Conservation (phyloP, 2,888 invertebrate genomes). For the Lycocerus yunnanus region DNA sequence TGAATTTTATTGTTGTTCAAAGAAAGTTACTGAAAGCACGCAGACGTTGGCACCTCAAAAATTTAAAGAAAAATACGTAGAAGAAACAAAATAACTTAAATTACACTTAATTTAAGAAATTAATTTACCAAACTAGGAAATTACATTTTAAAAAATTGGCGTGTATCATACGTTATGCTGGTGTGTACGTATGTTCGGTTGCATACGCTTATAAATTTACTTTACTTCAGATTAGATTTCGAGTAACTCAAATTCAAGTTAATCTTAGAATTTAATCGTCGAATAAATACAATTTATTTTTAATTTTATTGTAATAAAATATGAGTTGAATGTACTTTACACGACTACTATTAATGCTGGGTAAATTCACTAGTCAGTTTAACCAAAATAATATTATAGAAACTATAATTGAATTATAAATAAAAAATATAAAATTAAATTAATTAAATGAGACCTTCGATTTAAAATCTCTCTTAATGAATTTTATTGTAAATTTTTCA, state of each 20-base stretch:
- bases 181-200: background rate
- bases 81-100: background rate
- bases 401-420: background rate
- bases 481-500: background rate
- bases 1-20: constrained; percentile 56
- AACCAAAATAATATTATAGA: background rate
- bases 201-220: background rate
- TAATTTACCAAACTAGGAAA: background rate
- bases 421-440: background rate
- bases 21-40: constrained; percentile 40
- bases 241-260: no score
- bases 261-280: background rate
- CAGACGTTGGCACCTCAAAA: constrained; percentile 16
- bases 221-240: no score
- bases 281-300: background rate
- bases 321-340: background rate
- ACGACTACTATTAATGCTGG: background rate
- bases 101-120: background rate
- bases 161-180: background rate
- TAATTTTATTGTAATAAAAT: background rate
- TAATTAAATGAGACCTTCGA: background rate
- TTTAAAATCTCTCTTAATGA: background rate
- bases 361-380: background rate
- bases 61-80: constrained; percentile 13
- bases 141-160: background rate